Base-by-base conservation (phyloP, 2,797 vertebrate species). In the Lutjanus argentimaculatus region DNA sequence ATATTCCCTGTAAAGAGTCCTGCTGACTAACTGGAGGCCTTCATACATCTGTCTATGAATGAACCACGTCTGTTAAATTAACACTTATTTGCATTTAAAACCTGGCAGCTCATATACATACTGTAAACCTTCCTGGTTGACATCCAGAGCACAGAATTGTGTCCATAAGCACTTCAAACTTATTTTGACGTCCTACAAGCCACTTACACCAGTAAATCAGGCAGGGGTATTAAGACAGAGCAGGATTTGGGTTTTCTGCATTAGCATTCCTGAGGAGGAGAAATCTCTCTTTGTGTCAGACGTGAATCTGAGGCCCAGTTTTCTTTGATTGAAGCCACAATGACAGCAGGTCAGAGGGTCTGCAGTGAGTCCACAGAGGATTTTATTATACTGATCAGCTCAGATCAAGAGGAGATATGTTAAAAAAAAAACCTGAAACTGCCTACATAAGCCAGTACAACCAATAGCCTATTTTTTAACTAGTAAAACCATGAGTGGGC, bases 211-310 rank as follows among this genome's bases (percentile, higher is more conserved):
- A 87, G 55, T 58, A 75, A 87, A 80, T 71, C 67, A 40, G 71
- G 43, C 67, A 40, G 71, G 43, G 65, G 82, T 12, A 75, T 89
- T 89, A 83, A 72, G 69, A 67, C 59, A 2, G 1, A 83, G 36
- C 82, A 76, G 90, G 83, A 83, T 83, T 80, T 76, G 19, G 52
- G 56, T 55, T 76, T 82, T 76, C 53, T 58, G 83, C 72, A 85
- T 82, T 76, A 81, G 61, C 85, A 91, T 90, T 91, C 85, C 85
- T 85, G 43, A 73, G 61, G 63, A 75, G 59, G 25, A 36, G 30
- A 85, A 76, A 88, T 67, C 72, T 73, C 21, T 64, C 63, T 42
- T 43, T 36, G 1, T 22, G 49, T 59, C 46, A 72, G 15, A 71
- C 21, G 58, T 21, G 11, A 49, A 64, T 21, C 14, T 14, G 17